These are phyloP conservation scores for Pelusios castaneus DNA, from an alignment of 2,113 vertebrate species.

Conservation along the genomic window DNA sequence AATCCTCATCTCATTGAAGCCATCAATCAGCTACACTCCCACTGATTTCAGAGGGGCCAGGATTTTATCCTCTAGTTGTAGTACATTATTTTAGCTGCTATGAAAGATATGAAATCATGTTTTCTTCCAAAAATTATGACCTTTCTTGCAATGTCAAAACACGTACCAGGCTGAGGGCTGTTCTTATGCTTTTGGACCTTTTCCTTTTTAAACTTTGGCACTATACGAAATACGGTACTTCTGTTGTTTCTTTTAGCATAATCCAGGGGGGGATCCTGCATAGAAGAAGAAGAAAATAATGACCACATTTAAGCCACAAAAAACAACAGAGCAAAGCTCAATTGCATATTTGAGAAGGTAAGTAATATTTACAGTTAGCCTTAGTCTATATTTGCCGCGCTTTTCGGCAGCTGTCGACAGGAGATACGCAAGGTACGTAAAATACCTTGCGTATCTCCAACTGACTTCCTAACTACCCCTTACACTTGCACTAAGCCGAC, in stretches of 20 bases:
- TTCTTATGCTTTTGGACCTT: constrained; percentile 90
- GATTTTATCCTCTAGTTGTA: neutral
- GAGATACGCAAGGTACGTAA: too few relatives aligned
- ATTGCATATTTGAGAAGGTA: neutral
- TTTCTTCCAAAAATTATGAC: neutral
- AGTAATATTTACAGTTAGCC: neutral
- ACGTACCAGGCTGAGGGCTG: constrained; percentile 93
- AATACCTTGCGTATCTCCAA: too few relatives aligned
- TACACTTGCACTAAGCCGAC: too few relatives aligned
- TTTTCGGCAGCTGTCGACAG: too few relatives aligned
- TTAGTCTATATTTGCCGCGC: too few relatives aligned
- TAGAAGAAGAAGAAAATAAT: constrained; percentile 36
- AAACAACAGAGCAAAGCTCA: neutral
- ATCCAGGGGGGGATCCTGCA: constrained; percentile 92
- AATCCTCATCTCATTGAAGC: constrained; percentile 8
- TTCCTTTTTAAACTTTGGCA: constrained; percentile 99
- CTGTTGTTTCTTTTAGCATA: constrained; percentile 96
- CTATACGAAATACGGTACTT: constrained; percentile 95
- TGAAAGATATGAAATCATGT: neutral
- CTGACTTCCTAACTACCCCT: too few relatives aligned
- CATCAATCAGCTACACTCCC: neutral
- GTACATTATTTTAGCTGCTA: neutral
- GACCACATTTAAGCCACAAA: neutral
- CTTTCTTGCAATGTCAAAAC: constrained; percentile 22
- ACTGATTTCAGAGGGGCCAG: neutral